Percentiles rank a stretch among this genome's conserved stretches.
These are phyloP conservation scores for Automeris io DNA, from an alignment of 2,888 invertebrate genomes.

Conservation along the genomic window DNA sequence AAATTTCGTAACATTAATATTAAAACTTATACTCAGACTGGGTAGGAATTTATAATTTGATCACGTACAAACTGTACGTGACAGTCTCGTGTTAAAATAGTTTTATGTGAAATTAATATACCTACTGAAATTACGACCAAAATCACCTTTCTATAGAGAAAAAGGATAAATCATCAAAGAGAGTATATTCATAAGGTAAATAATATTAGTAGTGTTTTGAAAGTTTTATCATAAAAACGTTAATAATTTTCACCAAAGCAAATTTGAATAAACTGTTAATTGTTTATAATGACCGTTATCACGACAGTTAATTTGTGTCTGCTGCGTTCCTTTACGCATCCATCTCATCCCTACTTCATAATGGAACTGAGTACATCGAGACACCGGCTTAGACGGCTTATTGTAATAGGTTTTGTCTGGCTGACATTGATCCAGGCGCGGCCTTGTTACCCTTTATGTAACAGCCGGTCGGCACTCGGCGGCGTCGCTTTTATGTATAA, in stretches of 20 bases:
- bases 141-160: too few relatives aligned
- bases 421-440: slow-evolving; percentile 10
- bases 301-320: too few relatives aligned
- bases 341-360: not conserved
- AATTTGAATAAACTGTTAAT: too few relatives aligned
- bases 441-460: slow-evolving; percentile 5
- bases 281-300: too few relatives aligned
- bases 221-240: too few relatives aligned
- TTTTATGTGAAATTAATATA: too few relatives aligned
- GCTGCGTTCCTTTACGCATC: not conserved
- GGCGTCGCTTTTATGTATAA: not conserved
- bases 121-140: too few relatives aligned
- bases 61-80: not conserved
- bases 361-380: not conserved
- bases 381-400: slow-evolving; percentile 4
- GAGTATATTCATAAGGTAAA: too few relatives aligned
- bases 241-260: too few relatives aligned
- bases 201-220: too few relatives aligned
- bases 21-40: not conserved
- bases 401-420: slow-evolving; percentile 9
- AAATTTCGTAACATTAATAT: too few relatives aligned
- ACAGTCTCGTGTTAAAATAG: not conserved
- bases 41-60: not conserved
- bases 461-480: not conserved
- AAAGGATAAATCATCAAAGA: too few relatives aligned